Evolutionary conservation across 37 sponge, comb jelly and placozoan species (phyloP), one percentile per base, ranked within the genome.

Genomic region (Ianthella basta): DNA sequence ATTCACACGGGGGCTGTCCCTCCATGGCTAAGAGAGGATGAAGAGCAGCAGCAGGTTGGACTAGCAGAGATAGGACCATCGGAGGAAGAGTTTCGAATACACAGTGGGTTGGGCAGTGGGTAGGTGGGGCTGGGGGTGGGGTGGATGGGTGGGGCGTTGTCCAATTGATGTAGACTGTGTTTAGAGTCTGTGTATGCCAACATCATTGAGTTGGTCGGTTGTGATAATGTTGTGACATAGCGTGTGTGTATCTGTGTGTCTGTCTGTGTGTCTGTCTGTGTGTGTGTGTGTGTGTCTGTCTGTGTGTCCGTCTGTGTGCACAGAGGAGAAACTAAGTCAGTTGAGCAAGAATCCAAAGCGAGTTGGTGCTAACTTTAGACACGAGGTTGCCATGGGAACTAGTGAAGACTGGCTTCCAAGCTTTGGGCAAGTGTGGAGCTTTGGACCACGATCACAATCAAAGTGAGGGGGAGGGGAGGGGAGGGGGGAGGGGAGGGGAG

Each of bases 351-450:
- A 89, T 38, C 93, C 94, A 20, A 89, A 84, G 27, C 56, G 95
- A 35, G 90, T 95, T 41, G 95, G 95, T n/a, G 95, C 95, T 32
- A 81, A 91, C 65, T 94, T 93, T 56, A 88, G 90, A 50, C 73
- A 55, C 5, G 65, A 75, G 33, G 85, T 85, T 19, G 61, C 80
- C 37, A 74, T 21, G 24, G 63, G 54, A 44, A 80, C 35, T 18
- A 53, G 55, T 8, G 27, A 40, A 24, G 84, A 79, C 37, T 35
- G 94, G 94, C 56, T 94, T 32, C 94, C 94, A 23, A 77, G 82
- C 0, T 94, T 91, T 86, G 94, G 94, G 0, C 55, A 89, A 12
- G 94, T 94, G 16, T 94, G 94, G 94, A 94, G 91, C 39, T 15
- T 34, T 82, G 94, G 94, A 66, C 84, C 94, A 25, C 66, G 94